These are phyloP conservation scores for Heptranchias perlo DNA, from an alignment of 2,113 vertebrate genomes.

Conservation along the genomic window DNA sequence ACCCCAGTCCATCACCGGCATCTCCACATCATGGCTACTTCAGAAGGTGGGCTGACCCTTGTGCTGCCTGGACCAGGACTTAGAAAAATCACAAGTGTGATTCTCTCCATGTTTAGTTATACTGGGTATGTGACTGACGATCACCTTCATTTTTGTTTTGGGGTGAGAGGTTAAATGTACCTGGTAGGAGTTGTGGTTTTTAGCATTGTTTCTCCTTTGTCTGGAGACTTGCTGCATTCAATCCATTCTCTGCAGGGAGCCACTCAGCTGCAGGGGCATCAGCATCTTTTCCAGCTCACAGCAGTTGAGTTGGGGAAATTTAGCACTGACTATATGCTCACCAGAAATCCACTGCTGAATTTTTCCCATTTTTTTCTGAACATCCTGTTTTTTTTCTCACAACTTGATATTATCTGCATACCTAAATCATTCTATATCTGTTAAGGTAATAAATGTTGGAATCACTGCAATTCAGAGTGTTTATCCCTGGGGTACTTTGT, in stretches of 20 bases:
- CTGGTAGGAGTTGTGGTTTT: not conserved
- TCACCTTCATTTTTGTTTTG: too few species aligned
- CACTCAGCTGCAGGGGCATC: not conserved
- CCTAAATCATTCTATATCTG: not conserved
- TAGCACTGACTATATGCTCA: not conserved
- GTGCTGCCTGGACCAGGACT: too few species aligned
- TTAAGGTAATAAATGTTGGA: not conserved
- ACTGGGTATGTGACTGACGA: too few species aligned
- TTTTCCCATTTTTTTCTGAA: too few species aligned
- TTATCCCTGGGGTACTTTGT: not conserved
- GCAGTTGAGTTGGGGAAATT: not conserved
- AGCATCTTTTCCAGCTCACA: not conserved
- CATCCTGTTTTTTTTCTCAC: not conserved
- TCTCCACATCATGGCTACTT: too few species aligned
- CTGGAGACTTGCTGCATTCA: not conserved
- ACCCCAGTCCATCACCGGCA: too few species aligned
- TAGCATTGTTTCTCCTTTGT: not conserved
- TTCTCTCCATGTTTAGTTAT: too few species aligned
- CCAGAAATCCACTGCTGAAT: not conserved
- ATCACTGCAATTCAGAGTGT: too few species aligned
- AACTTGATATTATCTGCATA: not conserved
- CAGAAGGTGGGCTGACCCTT: too few species aligned
- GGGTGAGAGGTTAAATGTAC: too few species aligned
- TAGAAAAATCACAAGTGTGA: too few species aligned
- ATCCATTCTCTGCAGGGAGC: not conserved